A percentile compares a stretch with the other conserved stretches of the same genome.
Evolutionary conservation across 2,888 invertebrate species (phyloP).

Genomic region (Deroplatys truncata): DNA sequence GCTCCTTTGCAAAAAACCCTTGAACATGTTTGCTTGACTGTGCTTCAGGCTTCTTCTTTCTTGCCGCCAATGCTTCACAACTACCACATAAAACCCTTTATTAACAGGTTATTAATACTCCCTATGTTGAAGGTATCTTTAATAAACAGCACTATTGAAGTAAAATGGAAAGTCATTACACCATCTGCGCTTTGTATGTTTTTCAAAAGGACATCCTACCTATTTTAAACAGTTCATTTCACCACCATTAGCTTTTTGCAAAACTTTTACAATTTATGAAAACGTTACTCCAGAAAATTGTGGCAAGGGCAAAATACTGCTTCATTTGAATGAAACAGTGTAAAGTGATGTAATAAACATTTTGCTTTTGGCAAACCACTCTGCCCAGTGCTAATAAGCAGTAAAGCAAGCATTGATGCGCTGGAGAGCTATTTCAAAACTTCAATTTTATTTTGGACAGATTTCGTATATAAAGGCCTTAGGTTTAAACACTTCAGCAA

Average conservation of each 20-base stretch:
- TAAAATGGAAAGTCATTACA: too few species aligned
- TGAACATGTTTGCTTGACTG: too few species aligned
- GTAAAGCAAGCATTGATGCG: not conserved
- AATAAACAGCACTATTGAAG: too few species aligned
- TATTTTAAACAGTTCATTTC: not conserved
- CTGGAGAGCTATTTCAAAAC: not conserved
- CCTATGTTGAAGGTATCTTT: too few species aligned
- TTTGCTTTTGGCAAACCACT: not conserved
- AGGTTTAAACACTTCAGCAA: too few species aligned
- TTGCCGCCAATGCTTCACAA: too few species aligned
- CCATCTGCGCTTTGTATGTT: not conserved
- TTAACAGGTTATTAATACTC: too few species aligned
- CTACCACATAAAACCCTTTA: too few species aligned
- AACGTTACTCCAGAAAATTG: not conserved
- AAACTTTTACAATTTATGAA: not conserved
- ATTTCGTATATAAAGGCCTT: not conserved
- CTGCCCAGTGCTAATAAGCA: not conserved
- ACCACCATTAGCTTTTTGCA: not conserved
- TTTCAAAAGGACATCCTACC: not conserved
- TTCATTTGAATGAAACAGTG: not conserved
- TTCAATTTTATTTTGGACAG: not conserved
- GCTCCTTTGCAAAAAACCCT: too few species aligned
- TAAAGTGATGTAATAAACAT: not conserved
- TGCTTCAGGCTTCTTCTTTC: too few species aligned
- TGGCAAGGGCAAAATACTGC: not conserved